Base-by-base conservation (phyloP, 2,797 vertebrate genomes). In the Smutsia temminckii region DNA sequence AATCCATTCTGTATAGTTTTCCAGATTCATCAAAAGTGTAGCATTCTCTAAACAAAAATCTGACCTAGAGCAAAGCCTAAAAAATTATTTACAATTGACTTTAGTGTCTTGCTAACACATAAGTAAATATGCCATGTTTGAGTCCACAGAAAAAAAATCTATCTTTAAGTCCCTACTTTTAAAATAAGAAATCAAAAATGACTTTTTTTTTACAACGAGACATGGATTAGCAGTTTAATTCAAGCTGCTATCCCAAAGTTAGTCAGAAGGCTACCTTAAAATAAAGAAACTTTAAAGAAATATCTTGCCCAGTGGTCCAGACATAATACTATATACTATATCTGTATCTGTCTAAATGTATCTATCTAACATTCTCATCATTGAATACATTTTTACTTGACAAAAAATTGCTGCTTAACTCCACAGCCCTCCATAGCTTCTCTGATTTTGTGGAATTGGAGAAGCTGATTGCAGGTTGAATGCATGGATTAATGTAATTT, bases 401-500 rank as follows among this genome's bases (percentile, higher is more conserved):
- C 21, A 42, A 20, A 37, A 46, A 77, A 1, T 49, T 46, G 4
- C 13, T 80, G 6, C 9, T 80, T 86, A 55, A 42, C 11, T 93
- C 20, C 2, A 23, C 53, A 37, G n/a, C 37, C 34, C 23, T 86
- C 25, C 5, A 20, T 84, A 92, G 40, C 3, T 49, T 34, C 27
- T 10, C 7, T 5, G 12, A 55, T 79, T 92, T 51, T 91, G 29
- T 72, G 21, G 17, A 90, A 49, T 59, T 57, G 29, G 63, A 69
- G n/a, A 92, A 85, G 21, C 32, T 80, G 37, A 68, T 66, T 55
- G 17, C 42, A 72, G 1, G 72, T 18, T 80, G 37, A 55, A 53
- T 72, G 57, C 68, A n/a, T 84, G 29, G 57, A 91, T 86, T 68
- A 85, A 95, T 46, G 34, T 42, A 89, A 89, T 78, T 85, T 91